phyloP scores from a whole-genome alignment of 2,113 vertebrate genomes.

The Mionectes macconnelli region DNA sequence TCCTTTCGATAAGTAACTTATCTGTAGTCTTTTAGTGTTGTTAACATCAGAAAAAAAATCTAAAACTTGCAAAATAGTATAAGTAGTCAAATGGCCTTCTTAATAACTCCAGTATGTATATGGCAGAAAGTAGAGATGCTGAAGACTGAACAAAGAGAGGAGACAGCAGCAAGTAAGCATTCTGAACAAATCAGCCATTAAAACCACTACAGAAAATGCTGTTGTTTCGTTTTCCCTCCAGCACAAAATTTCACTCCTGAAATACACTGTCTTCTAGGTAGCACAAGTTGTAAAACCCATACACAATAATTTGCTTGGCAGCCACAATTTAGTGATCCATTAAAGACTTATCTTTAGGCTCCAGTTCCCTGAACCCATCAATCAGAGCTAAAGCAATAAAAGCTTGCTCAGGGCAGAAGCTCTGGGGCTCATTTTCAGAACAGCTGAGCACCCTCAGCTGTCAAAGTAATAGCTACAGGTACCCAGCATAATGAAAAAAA shows the following conservation, averaged over 20 bases:
- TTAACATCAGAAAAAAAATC: neutral
- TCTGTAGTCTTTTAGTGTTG: neutral
- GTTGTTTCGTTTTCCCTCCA: neutral
- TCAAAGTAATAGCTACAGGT: neutral
- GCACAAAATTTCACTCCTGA: neutral
- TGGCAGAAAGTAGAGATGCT: neutral
- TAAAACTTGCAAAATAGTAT: neutral
- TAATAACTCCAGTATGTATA: neutral
- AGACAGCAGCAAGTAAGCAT: neutral
- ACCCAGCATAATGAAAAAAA: neutral
- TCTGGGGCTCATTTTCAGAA: constrained; percentile 30
- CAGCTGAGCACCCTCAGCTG: neutral
- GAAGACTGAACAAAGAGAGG: neutral
- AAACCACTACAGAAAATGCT: neutral
- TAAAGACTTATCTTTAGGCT: constrained; percentile 52
- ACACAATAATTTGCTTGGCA: constrained; percentile 28
- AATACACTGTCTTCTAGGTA: neutral
- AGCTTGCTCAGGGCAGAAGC: constrained; percentile 15
- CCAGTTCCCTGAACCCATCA: constrained; percentile 25
- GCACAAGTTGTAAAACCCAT: neutral
- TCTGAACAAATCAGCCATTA: neutral
- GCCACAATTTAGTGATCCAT: constrained; percentile 35
- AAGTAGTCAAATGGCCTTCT: neutral
- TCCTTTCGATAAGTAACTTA: neutral
- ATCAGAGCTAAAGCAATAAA: constrained; percentile 35